phyloP scores from a whole-genome alignment of 2,888 invertebrate genomes.

The Trichacis sp. region DNA sequence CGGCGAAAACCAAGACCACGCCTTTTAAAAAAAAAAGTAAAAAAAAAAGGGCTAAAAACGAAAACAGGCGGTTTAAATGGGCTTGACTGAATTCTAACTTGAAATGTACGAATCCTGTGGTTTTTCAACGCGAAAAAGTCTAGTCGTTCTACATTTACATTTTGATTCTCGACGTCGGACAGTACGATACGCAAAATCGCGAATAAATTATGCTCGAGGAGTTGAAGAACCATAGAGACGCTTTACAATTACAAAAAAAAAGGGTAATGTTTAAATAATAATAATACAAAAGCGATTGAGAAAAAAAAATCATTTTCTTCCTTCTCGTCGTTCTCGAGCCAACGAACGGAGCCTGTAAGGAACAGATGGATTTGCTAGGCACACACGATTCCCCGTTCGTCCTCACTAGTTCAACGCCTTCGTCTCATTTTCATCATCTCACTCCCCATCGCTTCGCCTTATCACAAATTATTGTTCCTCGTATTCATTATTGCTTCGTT shows the following conservation, averaged over 20 bases:
- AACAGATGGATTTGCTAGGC: conserved; percentile 47
- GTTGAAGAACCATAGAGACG: conserved; percentile 50
- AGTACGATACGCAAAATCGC: too few relatives aligned
- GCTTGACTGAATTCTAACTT: too few relatives aligned
- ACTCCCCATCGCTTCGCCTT: conserved; percentile 62
- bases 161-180: background rate
- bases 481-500: conserved; percentile 49
- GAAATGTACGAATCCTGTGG: too few relatives aligned
- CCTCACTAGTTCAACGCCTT: conserved; percentile 55
- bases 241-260: conserved; percentile 43
- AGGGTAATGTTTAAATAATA: conserved; percentile 40
- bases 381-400: conserved; percentile 48
- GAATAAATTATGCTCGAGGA: background rate
- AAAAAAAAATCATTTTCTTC: conserved; percentile 18
- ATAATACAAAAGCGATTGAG: conserved; percentile 44
- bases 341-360: conserved; percentile 30
- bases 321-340: conserved; percentile 31
- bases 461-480: conserved; percentile 69
- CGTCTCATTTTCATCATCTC: conserved; percentile 47
- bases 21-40: too few relatives aligned
- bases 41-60: too few relatives aligned
- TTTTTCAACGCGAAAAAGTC: too few relatives aligned
- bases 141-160: background rate
- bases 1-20: too few relatives aligned
- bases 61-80: too few relatives aligned